phyloP scores from a whole-genome alignment of 2,797 vertebrate genomes.

The Enteromius viviparus region DNA sequence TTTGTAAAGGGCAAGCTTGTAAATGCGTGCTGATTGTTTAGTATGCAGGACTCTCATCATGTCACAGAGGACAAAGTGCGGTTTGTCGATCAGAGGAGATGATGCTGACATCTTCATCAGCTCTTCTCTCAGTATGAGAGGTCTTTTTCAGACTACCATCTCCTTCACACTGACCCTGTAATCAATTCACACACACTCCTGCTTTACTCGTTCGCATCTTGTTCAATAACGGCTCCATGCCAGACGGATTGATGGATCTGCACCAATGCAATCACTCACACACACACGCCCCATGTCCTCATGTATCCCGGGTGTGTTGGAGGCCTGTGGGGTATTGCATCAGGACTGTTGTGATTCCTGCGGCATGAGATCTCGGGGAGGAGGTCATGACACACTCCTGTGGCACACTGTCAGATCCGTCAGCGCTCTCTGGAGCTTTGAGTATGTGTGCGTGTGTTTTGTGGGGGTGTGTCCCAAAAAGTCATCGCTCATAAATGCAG shows the following conservation, averaged over 20 bases:
- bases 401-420: conserved; percentile 37
- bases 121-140: conserved; percentile 16
- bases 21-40: background rate
- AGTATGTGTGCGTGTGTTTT: conserved; percentile 1
- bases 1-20: background rate
- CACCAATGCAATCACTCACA: conserved; percentile 34
- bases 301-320: conserved; percentile 10
- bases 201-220: background rate
- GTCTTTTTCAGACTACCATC: background rate
- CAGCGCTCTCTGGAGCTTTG: conserved; percentile 28
- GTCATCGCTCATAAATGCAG: conserved; percentile 66
- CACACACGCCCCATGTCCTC: conserved; percentile 9
- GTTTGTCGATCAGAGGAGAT: conserved; percentile 32
- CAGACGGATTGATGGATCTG: conserved; percentile 49
- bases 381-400: background rate
- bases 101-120: conserved; percentile 53
- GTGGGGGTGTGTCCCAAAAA: conserved; percentile 47
- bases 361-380: background rate
- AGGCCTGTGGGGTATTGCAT: background rate
- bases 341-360: background rate
- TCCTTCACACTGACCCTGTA: conserved; percentile 22
- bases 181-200: conserved; percentile 22
- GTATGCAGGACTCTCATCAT: background rate
- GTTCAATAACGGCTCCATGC: conserved; percentile 35
- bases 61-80: background rate